Base-by-base conservation (phyloP, 2,113 vertebrate genomes). In the Lophochroa leadbeateri region DNA sequence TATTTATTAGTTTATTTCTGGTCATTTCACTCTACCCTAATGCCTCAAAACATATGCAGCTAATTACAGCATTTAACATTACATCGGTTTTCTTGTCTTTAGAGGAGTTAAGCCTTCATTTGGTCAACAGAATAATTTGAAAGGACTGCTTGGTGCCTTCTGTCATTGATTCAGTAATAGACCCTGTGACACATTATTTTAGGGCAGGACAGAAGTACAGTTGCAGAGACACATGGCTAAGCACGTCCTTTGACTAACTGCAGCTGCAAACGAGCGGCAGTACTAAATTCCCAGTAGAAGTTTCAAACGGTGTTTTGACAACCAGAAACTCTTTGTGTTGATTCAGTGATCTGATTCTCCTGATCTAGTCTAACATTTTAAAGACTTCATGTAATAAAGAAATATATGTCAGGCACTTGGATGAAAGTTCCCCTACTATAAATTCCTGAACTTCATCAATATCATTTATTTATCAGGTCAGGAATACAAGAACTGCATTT, bases 1-100 rank as follows among this genome's bases (percentile, higher is more conserved):
- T 95, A 94, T 94, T 97, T 96, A 94, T 95, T 92, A 90, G 81
- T 76, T 44, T 16, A 70, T 69, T 92, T 92, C 80, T 93, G 77
- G 67, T 88, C 53, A 52, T 70, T 91, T 89, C 82, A 75, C 70
- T 94, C 86, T 85, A 41, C 23, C 31, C 43, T 81, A 94, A 90
- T 79, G 84, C 67, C 49, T 84, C 70, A 74, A 94, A 95, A 92
- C 67, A 88, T 20, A 29, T 47, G 82, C 75, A 79, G 81, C 16
- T 93, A 75, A 79, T 92, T 81, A 88, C 3, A 8, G 70, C 63
- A 52, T 78, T 82, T 53, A 58, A 13, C 37, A 28, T 44, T 67
- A 43, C 25, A 11, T 29, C 16, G 49, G 68, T n/a, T 37, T 79
- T 78, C 55, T 15, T 81, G 58, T 77, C 87, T 91, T 83, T 20